Evolutionary conservation across 2,888 invertebrate species (phyloP).

Genomic region (Apodemia mormo): DNA sequence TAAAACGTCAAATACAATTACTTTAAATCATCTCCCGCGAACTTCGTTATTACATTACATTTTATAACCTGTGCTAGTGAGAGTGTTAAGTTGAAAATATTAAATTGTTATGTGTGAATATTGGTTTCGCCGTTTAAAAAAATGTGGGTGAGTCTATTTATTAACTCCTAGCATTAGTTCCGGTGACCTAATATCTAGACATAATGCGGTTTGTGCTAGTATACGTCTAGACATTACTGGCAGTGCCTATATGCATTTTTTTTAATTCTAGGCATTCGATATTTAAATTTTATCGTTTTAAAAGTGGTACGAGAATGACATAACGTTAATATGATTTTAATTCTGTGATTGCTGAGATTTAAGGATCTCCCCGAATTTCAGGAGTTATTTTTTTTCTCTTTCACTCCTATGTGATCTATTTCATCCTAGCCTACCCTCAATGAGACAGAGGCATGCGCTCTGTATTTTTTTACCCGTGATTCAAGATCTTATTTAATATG

Average conservation of each 20-base stretch:
- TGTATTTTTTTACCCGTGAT: constrained; percentile 39
- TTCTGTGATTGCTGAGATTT: constrained; percentile 42
- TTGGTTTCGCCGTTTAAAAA: constrained; percentile 15
- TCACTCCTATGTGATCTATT: constrained; percentile 48
- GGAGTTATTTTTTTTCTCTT: constrained; percentile 35
- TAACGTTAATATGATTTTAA: constrained; percentile 41
- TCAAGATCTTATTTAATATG: constrained; percentile 28
- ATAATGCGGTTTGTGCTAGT: constrained; percentile 63
- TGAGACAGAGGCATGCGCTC: constrained; percentile 69
- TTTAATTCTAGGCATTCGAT: constrained; percentile 19
- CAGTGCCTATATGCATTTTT: constrained; percentile 29
- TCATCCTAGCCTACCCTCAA: constrained; percentile 57
- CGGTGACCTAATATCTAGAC: constrained; percentile 63
- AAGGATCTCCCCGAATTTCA: constrained; percentile 61
- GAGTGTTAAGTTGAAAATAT: constrained; percentile 18
- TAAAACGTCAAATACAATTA: constrained; percentile 28
- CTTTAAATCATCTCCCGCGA: constrained; percentile 24
- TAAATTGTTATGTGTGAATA: constrained; percentile 22
- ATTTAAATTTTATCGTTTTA: constrained; percentile 27
- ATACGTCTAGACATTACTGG: constrained; percentile 34
- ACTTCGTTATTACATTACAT: constrained; percentile 3
- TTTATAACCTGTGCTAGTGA: constrained; percentile 24
- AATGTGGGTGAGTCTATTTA: constrained; percentile 16
- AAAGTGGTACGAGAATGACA: constrained; percentile 44
- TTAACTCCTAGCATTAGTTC: constrained; percentile 36